Evolutionary conservation across 1,140 invertebrate genomes (phyloP), one percentile per base, ranked within the genome.

Genomic region (Dolichoris vasculosae): DNA sequence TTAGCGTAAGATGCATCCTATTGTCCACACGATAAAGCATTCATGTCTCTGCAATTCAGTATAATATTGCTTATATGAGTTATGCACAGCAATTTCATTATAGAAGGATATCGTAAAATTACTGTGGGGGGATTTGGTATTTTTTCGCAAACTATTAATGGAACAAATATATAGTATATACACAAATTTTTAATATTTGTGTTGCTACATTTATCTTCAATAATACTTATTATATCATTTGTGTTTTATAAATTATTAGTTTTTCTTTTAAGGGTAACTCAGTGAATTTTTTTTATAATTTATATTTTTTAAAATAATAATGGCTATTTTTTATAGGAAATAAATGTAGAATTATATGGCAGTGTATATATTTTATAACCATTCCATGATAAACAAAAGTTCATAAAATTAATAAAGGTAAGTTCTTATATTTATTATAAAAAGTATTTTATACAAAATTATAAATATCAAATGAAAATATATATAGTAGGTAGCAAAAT

Each of bases 1-100:
- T 51, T 51, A 26, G 59, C 64, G 26, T 11, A 9, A 32, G 69
- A 55, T 51, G 69, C 71, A 85, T 51, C 17, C 15, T 35, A 67
- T 81, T 51, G 76, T 55, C 43, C 11, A 2, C 30, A 11, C 46
- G n/a, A 82, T 82, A 59, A 85, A 35, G 84, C 84, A 82, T 82
- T 38, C 69, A 85, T 85, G 84, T 85, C 84, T 85, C 84, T 73
- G 48, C 13, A 4, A 35, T 0, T 15, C 46, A 4, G 13, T 13
- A 4, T 0, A 20, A 30, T 43, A 17, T 46, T 63, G 13, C 23
- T 38, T 71, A 38, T 23, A 35, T 11, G 2, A 17, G 43, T 46
- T 7, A 46, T 17, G 48, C 15, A 17, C 48, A 7, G 20, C 48
- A 15, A 17, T 17, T 51, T 51, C 8, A 2, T 13, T 9, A 51